These are phyloP conservation scores for Drosophila pegasa DNA, from an alignment of 2,888 invertebrate genomes.

Conservation along the genomic window DNA sequence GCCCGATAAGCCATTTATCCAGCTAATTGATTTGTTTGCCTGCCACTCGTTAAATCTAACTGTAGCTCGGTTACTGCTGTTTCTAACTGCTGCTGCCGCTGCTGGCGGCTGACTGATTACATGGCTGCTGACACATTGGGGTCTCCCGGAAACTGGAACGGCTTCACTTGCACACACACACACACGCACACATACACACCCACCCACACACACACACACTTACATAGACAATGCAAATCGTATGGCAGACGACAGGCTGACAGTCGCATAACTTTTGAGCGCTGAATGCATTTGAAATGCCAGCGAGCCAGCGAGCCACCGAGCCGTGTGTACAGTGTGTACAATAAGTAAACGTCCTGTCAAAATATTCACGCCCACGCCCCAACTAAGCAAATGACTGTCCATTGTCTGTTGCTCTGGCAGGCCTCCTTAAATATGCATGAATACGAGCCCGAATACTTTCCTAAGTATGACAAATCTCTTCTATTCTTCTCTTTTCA, in stretches of 20 bases:
- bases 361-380: constrained; percentile 65
- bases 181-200: constrained; percentile 19
- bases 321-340: constrained; percentile 42
- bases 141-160: constrained; percentile 55
- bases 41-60: constrained; percentile 3
- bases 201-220: not conserved
- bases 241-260: constrained; percentile 48
- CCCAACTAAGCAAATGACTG: constrained; percentile 46
- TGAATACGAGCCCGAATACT: constrained; percentile 43
- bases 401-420: constrained; percentile 46
- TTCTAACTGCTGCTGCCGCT: not conserved
- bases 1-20: constrained; percentile 50
- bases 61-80: constrained; percentile 5
- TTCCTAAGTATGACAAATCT: constrained; percentile 63
- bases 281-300: constrained; percentile 43
- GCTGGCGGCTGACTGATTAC: constrained; percentile 56
- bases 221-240: constrained; percentile 32
- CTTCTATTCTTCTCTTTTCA: constrained; percentile 33
- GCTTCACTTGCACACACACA: constrained; percentile 31
- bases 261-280: constrained; percentile 43
- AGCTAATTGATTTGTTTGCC: constrained; percentile 62
- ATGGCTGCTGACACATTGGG: constrained; percentile 60
- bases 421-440: constrained; percentile 48
- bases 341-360: constrained; percentile 59
- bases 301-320: constrained; percentile 9